These are phyloP conservation scores for Hipposideros larvatus DNA, from an alignment of 2,797 vertebrate species.

Conservation along the genomic window DNA sequence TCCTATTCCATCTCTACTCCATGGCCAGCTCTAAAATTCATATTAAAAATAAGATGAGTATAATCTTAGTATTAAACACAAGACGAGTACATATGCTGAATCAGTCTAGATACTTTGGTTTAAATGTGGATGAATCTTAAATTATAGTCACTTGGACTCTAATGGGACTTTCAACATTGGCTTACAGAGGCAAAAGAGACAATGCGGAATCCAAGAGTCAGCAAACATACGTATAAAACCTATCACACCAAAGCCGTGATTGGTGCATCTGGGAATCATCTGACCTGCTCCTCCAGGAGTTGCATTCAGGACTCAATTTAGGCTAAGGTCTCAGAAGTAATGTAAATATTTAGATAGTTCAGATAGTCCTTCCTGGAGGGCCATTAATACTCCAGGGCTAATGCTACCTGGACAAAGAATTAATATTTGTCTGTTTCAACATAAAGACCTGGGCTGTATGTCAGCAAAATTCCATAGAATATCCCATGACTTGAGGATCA, in stretches of 20 bases:
- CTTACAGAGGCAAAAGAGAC: background rate
- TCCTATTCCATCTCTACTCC: background rate
- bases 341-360: background rate
- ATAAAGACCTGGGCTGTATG: background rate
- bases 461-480: background rate
- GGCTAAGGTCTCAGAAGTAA: background rate
- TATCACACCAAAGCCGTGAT: background rate
- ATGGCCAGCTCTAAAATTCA: background rate
- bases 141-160: background rate
- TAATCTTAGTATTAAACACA: background rate
- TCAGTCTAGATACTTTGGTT: background rate
- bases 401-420: background rate
- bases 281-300: background rate
- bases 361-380: background rate
- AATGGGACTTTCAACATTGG: background rate
- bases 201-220: background rate
- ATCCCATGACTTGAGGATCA: background rate
- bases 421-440: background rate
- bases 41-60: background rate
- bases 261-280: fast-evolving
- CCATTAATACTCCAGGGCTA: background rate
- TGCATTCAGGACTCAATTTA: background rate
- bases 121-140: background rate
- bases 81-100: background rate
- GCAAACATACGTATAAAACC: background rate